Conservation (phyloP, 2,797 vertebrate species). For the Benthosema pterotum region DNA sequence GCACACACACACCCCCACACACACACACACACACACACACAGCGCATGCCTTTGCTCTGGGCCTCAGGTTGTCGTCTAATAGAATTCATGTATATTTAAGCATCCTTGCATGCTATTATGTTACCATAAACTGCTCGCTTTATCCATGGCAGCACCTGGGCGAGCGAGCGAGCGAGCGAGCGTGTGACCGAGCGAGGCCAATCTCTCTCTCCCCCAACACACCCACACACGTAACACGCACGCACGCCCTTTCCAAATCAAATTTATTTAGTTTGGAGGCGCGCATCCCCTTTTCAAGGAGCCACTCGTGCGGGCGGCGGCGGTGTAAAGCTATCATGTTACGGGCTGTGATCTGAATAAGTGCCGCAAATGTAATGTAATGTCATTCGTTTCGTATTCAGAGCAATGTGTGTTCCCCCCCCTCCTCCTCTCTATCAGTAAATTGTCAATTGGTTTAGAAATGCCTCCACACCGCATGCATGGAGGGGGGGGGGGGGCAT, state of each 20-base stretch:
- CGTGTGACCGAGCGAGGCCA: neutral
- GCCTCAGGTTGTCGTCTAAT: conserved; percentile 64
- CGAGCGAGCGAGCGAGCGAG: conserved; percentile 36
- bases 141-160: conserved; percentile 80
- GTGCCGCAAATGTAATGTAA: conserved; percentile 63
- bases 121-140: conserved; percentile 81
- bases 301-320: conserved; percentile 74
- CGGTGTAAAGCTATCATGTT: conserved; percentile 85
- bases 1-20: conserved; percentile 26
- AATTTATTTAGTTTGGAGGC: conserved; percentile 85
- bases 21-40: conserved; percentile 29
- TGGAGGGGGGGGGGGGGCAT: too few species aligned
- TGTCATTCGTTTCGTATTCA: conserved; percentile 80
- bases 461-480: conserved; percentile 28
- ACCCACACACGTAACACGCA: conserved; percentile 22
- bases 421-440: conserved; percentile 72
- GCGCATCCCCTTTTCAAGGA: conserved; percentile 69
- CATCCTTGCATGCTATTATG: conserved; percentile 82
- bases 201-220: conserved; percentile 12
- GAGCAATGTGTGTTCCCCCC: conserved; percentile 44
- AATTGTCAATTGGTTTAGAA: conserved; percentile 80
- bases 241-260: conserved; percentile 72
- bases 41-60: conserved; percentile 62
- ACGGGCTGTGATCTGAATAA: conserved; percentile 83
- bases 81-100: conserved; percentile 81